Evolutionary conservation across 2,888 invertebrate species (phyloP).

Genomic region (Perizoma flavofasciatum): DNA sequence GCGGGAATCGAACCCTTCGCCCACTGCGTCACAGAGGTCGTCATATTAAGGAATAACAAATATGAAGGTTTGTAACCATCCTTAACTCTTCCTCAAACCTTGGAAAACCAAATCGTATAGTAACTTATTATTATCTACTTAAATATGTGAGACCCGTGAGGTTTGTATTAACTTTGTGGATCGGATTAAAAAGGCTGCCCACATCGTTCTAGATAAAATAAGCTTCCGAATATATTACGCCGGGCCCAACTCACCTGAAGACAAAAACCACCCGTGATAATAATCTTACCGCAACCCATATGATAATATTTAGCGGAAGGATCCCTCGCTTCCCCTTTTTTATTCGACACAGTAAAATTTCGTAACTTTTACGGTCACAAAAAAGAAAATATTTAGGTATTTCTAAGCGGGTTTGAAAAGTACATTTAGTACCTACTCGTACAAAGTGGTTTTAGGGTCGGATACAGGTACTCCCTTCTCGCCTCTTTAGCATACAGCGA

Average conservation of each 20-base stretch:
- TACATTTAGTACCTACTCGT: constrained; percentile 44
- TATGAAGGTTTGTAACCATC: no score
- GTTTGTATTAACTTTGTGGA: no score
- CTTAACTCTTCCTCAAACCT: no score
- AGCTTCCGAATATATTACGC: constrained; percentile 27
- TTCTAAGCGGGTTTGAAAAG: constrained; percentile 49
- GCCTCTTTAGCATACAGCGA: constrained; percentile 3
- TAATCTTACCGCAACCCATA: constrained; percentile 37
- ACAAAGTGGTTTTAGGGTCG: constrained; percentile 67
- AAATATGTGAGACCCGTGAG: no score
- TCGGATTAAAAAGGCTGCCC: constrained; percentile 9
- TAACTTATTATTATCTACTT: no score
- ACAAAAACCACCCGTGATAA: constrained; percentile 38
- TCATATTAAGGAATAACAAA: no score
- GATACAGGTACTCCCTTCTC: constrained; percentile 20
- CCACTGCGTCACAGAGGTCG: no score
- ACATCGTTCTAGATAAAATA: constrained; percentile 28
- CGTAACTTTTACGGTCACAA: constrained; percentile 36
- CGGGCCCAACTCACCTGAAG: constrained; percentile 29
- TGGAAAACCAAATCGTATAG: no score
- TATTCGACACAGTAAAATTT: constrained; percentile 40
- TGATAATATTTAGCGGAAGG: constrained; percentile 41
- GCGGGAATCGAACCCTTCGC: no score
- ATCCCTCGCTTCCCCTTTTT: constrained; percentile 41
- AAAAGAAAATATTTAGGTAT: constrained; percentile 50